These are phyloP conservation scores for Dreissena polymorpha DNA, from an alignment of 1,140 invertebrate genomes.

Conservation along the genomic window DNA sequence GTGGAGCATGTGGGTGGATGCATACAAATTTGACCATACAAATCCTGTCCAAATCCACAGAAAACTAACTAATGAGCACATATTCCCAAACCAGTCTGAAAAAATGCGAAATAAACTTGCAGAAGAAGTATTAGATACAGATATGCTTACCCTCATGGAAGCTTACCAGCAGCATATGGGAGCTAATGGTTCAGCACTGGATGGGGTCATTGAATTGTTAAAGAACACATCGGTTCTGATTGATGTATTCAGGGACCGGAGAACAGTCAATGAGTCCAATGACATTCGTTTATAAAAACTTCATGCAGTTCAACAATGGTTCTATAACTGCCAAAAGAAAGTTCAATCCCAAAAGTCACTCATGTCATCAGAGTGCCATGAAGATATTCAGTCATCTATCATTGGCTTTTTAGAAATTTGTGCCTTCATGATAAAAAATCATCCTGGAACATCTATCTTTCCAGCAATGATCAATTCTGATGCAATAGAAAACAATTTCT, in stretches of 20 bases:
- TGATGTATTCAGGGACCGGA: too few relatives aligned
- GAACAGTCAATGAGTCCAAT: too few relatives aligned
- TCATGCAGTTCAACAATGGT: too few relatives aligned
- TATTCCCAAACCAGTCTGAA: constrained; percentile 39
- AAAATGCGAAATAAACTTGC: constrained; percentile 48
- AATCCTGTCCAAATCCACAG: constrained; percentile 47
- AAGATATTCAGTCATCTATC: too few relatives aligned
- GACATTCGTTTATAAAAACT: too few relatives aligned
- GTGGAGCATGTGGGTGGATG: constrained; percentile 47
- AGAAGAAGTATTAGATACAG: constrained; percentile 29
- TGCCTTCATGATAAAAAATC: constrained; percentile 9
- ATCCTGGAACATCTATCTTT: constrained; percentile 42
- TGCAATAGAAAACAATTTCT: constrained; percentile 47
- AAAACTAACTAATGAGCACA: constrained; percentile 36
- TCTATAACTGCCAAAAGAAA: too few relatives aligned
- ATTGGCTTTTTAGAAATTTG: constrained; percentile 47
- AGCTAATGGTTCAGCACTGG: constrained; percentile 19
- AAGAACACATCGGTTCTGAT: constrained; percentile 9
- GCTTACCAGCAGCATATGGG: constrained; percentile 45
- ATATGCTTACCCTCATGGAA: constrained; percentile 38
- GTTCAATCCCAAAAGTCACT: too few relatives aligned
- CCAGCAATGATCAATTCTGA: constrained; percentile 40
- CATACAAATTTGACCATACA: too few relatives aligned
- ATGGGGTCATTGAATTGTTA: constrained; percentile 35
- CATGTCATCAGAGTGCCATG: too few relatives aligned